Base-by-base conservation (phyloP, 92 coral and sea anemone genomes). In the Diadumene lineata region DNA sequence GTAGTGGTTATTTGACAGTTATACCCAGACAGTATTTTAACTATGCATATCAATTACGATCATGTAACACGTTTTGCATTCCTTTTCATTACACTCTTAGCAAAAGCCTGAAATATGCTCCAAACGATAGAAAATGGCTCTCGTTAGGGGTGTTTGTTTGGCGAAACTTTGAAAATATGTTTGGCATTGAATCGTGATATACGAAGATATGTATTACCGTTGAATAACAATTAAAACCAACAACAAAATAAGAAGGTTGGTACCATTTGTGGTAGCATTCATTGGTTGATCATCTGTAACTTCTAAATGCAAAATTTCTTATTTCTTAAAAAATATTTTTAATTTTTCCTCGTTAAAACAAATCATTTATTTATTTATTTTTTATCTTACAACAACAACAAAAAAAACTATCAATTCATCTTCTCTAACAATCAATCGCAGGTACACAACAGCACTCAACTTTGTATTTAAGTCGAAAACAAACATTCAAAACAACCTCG, bases 71-170 rank as follows among this genome's bases (percentile, higher is more conserved):
- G 1, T 18, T 61, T 31, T 72, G 66, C 65, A 72, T 72, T 56
- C 77, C 66, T 21, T 22, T 56, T 31, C 63, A 56, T 72, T 72
- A 72, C 56, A 56, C 66, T 30, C 77, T 72, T 72, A 72, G 77
- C 66, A 72, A 72, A 72, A 72, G 77, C 77, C 77, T 72, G 77
- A 72, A 72, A 72, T 72, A 72, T 72, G 77, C 77, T 28, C 50
- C 27, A 72, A 72, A 27, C 50, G 38, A 62, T 62, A 53, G 21
- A 56, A 72, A 57, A 27, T 23, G 65, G 27, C 53, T 33, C 17
- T 61, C 66, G 31, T 56, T 72, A 22, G 56, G 77, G 48, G 6
- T 6, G 48, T 13, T 38, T 38, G 48, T 38, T 38, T 4, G 48
- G 7, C 13, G 48, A 38, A 38, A 38, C 48, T 38, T 13, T 38